phyloP scores from a whole-genome alignment of 2,797 vertebrate species.

The Moxostoma hubbsi region DNA sequence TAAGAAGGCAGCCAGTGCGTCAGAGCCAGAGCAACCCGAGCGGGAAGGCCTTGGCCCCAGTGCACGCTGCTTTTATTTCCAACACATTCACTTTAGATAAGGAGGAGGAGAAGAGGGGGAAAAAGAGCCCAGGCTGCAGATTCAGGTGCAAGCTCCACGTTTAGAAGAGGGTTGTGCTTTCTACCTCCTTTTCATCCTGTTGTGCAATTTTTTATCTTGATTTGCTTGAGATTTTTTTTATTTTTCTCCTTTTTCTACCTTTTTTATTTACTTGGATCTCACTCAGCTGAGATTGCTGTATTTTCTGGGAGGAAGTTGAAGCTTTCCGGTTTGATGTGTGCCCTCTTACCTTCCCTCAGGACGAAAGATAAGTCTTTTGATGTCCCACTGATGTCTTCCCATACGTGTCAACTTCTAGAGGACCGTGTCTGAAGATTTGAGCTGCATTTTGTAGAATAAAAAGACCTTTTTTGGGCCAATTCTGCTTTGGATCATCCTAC shows the following conservation, averaged over 20 bases:
- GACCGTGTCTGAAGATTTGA: constrained; percentile 38
- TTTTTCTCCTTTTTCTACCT: neutral
- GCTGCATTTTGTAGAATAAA: constrained; percentile 34
- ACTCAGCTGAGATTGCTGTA: constrained; percentile 16
- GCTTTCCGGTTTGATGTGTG: constrained; percentile 27
- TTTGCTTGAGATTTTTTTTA: constrained; percentile 12
- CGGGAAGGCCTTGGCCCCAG: constrained; percentile 81
- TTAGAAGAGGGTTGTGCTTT: constrained; percentile 55
- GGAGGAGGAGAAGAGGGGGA: neutral
- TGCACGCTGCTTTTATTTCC: constrained; percentile 81
- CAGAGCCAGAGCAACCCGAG: constrained; percentile 64
- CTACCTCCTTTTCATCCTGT: constrained; percentile 24
- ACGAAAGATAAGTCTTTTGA: constrained; percentile 35
- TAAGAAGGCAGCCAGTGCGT: constrained; percentile 68
- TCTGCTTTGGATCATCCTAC: constrained; percentile 27
- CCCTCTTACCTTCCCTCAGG: constrained; percentile 36
- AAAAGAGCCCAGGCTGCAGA: constrained; percentile 52
- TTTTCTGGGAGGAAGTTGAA: constrained; percentile 30
- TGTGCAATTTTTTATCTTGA: constrained; percentile 23
- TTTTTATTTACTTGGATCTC: neutral
- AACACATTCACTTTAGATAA: constrained; percentile 53
- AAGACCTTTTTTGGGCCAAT: constrained; percentile 21
- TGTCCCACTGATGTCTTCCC: constrained; percentile 29
- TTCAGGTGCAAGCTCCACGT: constrained; percentile 69
- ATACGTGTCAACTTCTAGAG: constrained; percentile 8